phyloP scores from a whole-genome alignment of 2,113 vertebrate species.

The Forbesichthys agassizii region DNA sequence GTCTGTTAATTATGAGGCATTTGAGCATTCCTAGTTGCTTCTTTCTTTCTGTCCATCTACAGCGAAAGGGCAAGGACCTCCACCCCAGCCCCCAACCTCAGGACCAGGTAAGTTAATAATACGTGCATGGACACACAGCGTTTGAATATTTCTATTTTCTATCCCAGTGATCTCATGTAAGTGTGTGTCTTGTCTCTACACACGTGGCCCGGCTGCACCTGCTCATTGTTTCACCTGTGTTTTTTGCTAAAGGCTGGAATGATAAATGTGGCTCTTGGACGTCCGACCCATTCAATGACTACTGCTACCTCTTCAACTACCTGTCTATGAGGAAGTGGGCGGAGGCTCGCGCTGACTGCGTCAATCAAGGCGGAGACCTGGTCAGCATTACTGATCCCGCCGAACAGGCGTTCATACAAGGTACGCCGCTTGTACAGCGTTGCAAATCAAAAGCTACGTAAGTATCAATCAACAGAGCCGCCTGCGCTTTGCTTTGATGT shows the following conservation, averaged over 20 bases:
- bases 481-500: too few relatives aligned
- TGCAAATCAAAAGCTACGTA: background rate
- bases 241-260: constrained; percentile 71
- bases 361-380: constrained; percentile 77
- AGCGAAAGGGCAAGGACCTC: constrained; percentile 76
- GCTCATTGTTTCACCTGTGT: background rate
- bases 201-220: too few relatives aligned
- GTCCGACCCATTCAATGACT: constrained; percentile 74
- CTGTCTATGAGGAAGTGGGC: constrained; percentile 73
- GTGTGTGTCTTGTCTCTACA: background rate
- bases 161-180: too few relatives aligned
- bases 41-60: background rate
- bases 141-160: background rate
- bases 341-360: constrained; percentile 75
- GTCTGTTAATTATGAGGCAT: background rate
- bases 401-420: constrained; percentile 76
- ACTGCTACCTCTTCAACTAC: constrained; percentile 76
- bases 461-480: background rate
- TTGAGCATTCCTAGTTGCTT: background rate
- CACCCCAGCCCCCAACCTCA: constrained; percentile 72
- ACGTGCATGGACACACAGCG: background rate
- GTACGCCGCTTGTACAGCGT: constrained; percentile 21
- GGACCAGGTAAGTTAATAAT: constrained; percentile 67
- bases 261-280: constrained; percentile 77
- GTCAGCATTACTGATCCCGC: constrained; percentile 74